Conservation (phyloP, 2,113 vertebrate species). For the Oriolus oriolus region DNA sequence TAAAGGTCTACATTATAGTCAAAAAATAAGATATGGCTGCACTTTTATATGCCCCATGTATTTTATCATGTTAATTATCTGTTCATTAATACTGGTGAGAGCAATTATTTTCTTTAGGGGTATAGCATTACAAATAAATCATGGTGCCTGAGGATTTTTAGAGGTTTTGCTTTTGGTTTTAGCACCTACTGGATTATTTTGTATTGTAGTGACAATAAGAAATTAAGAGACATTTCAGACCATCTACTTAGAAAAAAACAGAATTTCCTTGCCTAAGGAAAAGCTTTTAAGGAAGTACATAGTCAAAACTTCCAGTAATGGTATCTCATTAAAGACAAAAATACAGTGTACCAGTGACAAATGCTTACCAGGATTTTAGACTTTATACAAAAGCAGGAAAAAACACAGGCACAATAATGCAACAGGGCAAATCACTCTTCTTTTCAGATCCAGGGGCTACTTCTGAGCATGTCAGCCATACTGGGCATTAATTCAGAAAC, state of each 20-base stretch:
- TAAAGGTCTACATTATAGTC: not conserved
- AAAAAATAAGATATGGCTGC: slow-evolving; percentile 21
- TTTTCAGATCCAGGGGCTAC: not conserved
- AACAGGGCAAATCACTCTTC: not conserved
- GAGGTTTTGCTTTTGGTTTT: not conserved
- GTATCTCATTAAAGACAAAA: not conserved
- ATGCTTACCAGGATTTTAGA: not conserved
- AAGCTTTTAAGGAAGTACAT: not conserved
- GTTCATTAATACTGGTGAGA: slow-evolving; percentile 16
- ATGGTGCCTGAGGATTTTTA: not conserved
- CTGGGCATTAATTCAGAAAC: not conserved
- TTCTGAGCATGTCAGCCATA: not conserved
- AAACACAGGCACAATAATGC: not conserved
- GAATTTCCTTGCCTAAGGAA: not conserved
- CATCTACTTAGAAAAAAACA: not conserved
- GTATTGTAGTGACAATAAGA: not conserved
- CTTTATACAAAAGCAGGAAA: not conserved
- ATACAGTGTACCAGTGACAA: not conserved
- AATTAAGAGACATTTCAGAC: not conserved
- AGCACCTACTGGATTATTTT: not conserved
- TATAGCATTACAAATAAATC: not conserved
- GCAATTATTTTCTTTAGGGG: slow-evolving; percentile 25
- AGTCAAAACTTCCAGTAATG: not conserved
- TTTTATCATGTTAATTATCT: slow-evolving; percentile 29
- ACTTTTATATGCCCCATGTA: not conserved